Evolutionary conservation across 1,140 invertebrate genomes (phyloP).

Genomic region (Latrodectus geometricus): DNA sequence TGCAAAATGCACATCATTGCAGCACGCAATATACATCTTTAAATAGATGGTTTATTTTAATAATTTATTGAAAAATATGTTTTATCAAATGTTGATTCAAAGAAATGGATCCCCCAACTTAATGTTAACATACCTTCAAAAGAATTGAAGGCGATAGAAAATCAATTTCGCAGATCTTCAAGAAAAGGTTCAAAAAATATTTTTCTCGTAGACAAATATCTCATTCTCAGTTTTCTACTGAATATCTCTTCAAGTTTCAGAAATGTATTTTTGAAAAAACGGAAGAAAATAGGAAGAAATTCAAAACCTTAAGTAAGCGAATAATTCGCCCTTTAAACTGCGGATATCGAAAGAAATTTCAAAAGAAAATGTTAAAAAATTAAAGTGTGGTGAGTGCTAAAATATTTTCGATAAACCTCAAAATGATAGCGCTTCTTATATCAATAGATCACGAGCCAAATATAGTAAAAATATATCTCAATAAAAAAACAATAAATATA

Average conservation of each 20-base stretch:
- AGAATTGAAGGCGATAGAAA: conserved; percentile 33
- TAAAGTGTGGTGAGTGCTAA: background rate
- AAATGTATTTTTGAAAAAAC: background rate
- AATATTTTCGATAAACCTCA: background rate
- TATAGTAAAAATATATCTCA: background rate
- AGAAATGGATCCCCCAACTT: conserved; percentile 16
- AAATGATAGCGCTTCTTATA: background rate
- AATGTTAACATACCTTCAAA: conserved; percentile 41
- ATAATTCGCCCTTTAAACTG: conserved; percentile 42
- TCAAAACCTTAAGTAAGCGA: conserved; percentile 37
- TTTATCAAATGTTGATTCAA: background rate
- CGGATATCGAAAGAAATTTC: conserved; percentile 13
- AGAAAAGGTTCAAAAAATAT: conserved; percentile 7
- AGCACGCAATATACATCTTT: conserved; percentile 9
- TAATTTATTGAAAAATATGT: background rate
- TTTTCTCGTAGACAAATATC: conserved; percentile 17
- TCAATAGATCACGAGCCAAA: background rate
- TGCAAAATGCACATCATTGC: conserved; percentile 19
- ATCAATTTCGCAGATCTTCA: conserved; percentile 46
- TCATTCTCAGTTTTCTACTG: conserved; percentile 36
- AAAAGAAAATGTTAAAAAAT: background rate
- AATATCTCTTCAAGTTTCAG: conserved; percentile 43
- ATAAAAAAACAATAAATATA: conserved; percentile 41
- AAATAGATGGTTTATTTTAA: background rate
- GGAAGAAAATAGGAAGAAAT: conserved; percentile 2